Evolutionary conservation across 2,797 vertebrate genomes (phyloP).

Genomic region (Discoglossus pictus): DNA sequence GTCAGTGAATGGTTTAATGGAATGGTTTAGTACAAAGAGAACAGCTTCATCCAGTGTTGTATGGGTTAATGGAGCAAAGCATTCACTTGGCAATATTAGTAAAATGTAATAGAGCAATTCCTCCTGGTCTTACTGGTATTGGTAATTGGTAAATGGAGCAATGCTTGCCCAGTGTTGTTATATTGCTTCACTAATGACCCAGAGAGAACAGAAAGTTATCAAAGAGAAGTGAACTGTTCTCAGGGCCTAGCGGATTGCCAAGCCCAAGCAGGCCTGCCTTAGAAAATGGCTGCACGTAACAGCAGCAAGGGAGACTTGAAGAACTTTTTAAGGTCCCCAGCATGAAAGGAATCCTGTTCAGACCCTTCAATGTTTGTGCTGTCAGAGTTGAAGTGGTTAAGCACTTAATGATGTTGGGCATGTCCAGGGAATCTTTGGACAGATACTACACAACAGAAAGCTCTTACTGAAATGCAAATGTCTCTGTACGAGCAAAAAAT

Average conservation of each 20-base stretch:
- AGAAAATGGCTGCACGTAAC: neutral
- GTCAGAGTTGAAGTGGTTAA: slow-evolving; percentile 49
- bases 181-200: slow-evolving; percentile 17
- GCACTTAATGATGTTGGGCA: slow-evolving; percentile 48
- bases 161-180: neutral
- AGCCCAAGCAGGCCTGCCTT: neutral
- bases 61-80: neutral
- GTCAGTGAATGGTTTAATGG: neutral
- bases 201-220: slow-evolving; percentile 11
- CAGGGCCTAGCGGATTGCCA: slow-evolving; percentile 8
- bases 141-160: slow-evolving; percentile 15
- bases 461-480: slow-evolving; percentile 51
- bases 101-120: neutral
- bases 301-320: slow-evolving; percentile 4
- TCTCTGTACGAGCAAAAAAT: slow-evolving; percentile 20
- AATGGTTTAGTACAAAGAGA: too few species aligned
- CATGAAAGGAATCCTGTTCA: slow-evolving; percentile 29
- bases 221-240: slow-evolving; percentile 19
- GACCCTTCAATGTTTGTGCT: slow-evolving; percentile 30
- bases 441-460: slow-evolving; percentile 39
- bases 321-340: slow-evolving; percentile 30
- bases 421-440: slow-evolving; percentile 47
- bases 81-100: neutral
- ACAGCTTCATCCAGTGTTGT: neutral
- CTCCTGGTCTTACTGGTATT: neutral